Evolutionary conservation across 2,797 vertebrate species (phyloP), one percentile per base, ranked within the genome.

Genomic region (Lemur catta): DNA sequence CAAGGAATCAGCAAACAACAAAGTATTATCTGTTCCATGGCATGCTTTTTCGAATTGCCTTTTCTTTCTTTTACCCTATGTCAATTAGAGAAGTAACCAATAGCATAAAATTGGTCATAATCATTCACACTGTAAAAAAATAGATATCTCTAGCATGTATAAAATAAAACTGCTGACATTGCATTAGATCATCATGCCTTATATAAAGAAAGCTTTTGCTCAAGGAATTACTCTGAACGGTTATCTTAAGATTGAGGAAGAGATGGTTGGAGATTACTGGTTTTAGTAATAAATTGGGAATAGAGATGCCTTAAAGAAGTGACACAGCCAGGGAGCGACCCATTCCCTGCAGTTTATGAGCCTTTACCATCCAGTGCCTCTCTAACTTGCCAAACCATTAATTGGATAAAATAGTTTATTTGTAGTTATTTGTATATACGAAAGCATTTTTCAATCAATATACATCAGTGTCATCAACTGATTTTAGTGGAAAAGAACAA

Each of bases 31-130:
- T 74, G 43, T 18, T 80, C 30, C 38, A 71, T 79, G n/a, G 33
- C 10, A 87, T 89, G 15, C 17, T 93, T 96, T 95, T 63, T 94
- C 30, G 90, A 92, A 82, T 61, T 95, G 30, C 38, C 24, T 82
- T 90, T 55, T 69, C 50, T 74, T 84, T 85, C 22, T 63, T 82
- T 90, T 46, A 72, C 30, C 4, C 43, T 67, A 79, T 52, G 6
- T 89, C 52, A 65, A 74, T 20, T 89, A 85, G 81, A 81, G 61
- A 89, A 85, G 24, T 22, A 88, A 80, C 17, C 46, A 94, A 69
- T 33, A 90, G 79, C 61, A 80, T 65, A 59, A 94, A 86, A 86
- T 38, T 86, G 61, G 26, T 50, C 52, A 76, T 59, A 85, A 76
- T 69, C 20, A 95, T 89, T 95, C 75, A 74, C 22, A 67, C 3